Evolutionary conservation across 2,888 invertebrate genomes (phyloP), one percentile per base, ranked within the genome.

Genomic region (Drosophila anomalipes): DNA sequence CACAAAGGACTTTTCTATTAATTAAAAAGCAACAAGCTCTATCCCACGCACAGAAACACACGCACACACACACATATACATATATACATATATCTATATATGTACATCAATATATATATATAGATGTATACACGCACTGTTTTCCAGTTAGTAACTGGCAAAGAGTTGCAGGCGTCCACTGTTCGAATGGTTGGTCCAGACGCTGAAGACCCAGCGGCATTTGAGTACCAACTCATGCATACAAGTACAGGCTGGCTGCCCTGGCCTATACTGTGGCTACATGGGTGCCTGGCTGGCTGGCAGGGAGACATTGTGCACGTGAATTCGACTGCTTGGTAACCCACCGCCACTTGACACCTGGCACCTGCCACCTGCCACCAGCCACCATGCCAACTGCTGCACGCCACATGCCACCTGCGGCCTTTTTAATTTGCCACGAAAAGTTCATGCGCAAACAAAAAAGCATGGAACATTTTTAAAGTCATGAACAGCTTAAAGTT

Each of bases 1-100:
- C 85, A 92, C 91, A 92, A 92, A 92, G 91, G 92, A 92, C 91
- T 91, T 92, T 89, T 91, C 92, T 92, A 91, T 92, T 92, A 92
- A 92, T 92, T 92, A 92, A 92, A 92, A 92, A 91, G 91, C 92
- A 92, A 92, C 92, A 92, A 91, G 89, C 82, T 75, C 76, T 72
- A 51, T 63, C 35, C 44, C 49, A 60, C 39, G 57, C 60, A 47
- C 47, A 44, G 64, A 69, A 47, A 64, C 59, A 60, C 66, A 69
- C 59, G 44, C 58, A 44, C 61, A 58, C 44, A 53, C 61, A 64
- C 35, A 67, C 54, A 69, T 52, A 44, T 16, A 62, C 44, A 57
- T n/a, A n/a, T n/a, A n/a, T 52, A 6, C 28, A 53, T 26, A 57
- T 44, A 51, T 26, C 16, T 26, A 47, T 22, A 44, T 12, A 47